Conservation (phyloP, 2,113 vertebrate genomes). For the Epinephelus lanceolatus region DNA sequence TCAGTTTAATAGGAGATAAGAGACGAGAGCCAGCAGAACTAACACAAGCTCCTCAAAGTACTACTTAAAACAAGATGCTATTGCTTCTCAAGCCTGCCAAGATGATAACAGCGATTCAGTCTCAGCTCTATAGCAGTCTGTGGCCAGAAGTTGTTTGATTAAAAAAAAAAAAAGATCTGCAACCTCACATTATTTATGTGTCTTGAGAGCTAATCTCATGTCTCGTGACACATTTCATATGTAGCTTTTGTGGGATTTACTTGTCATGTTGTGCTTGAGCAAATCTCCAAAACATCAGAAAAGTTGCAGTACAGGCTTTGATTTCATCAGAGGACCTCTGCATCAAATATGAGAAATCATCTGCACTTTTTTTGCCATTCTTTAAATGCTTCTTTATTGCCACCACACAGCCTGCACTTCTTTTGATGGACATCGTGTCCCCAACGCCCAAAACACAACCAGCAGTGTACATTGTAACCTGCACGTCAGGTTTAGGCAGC, state of each 20-base stretch:
- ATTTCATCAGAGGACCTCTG: not conserved
- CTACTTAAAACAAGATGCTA: slow-evolving; percentile 61
- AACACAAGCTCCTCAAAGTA: slow-evolving; percentile 62
- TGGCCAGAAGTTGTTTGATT: slow-evolving; percentile 51
- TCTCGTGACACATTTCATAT: slow-evolving; percentile 29
- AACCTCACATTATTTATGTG: slow-evolving; percentile 12
- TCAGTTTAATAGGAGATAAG: slow-evolving; percentile 62
- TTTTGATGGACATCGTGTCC: slow-evolving; percentile 33
- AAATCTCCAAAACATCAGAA: slow-evolving; percentile 28
- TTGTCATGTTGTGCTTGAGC: slow-evolving; percentile 42
- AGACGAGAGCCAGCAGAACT: slow-evolving; percentile 42
- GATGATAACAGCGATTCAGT: slow-evolving; percentile 63
- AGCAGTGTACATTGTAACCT: slow-evolving; percentile 59
- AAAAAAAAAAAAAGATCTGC: slow-evolving; percentile 37
- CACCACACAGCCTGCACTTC: not conserved
- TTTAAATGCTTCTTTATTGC: slow-evolving; percentile 10
- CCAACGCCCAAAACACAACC: slow-evolving; percentile 5
- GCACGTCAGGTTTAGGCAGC: slow-evolving; percentile 67
- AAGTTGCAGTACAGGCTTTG: slow-evolving; percentile 7
- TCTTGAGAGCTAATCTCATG: slow-evolving; percentile 30
- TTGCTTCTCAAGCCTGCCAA: slow-evolving; percentile 64
- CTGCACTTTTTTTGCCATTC: not conserved
- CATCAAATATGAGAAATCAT: slow-evolving; percentile 31
- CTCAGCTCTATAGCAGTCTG: slow-evolving; percentile 16
- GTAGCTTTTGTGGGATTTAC: slow-evolving; percentile 37